phyloP scores from a whole-genome alignment of 2,113 vertebrate genomes.

The Phalacrocorax carbo region DNA sequence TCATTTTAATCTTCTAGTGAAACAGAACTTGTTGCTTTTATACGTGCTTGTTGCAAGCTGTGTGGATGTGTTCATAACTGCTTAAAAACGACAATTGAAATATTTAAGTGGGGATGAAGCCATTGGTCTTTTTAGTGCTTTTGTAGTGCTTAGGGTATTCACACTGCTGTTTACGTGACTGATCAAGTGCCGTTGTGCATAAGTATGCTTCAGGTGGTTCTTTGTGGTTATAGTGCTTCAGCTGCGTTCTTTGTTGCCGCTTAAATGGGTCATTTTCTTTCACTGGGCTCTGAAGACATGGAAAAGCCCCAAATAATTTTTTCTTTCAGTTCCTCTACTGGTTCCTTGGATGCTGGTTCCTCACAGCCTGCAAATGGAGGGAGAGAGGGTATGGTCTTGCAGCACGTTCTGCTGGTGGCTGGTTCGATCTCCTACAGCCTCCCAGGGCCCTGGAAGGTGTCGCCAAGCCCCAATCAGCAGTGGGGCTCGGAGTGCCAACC shows the following conservation, averaged over 20 bases:
- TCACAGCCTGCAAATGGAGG: not conserved
- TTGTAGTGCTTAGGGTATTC: not conserved
- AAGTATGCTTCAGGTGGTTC: not conserved
- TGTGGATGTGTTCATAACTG: not conserved
- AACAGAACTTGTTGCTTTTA: not conserved
- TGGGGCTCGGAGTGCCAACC: rapidly evolving
- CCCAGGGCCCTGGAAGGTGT: not conserved
- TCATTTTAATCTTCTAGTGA: not conserved
- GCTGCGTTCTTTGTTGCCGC: not conserved
- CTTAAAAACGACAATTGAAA: not conserved
- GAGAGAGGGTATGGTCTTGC: not conserved
- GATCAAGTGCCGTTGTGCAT: not conserved
- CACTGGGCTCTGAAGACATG: not conserved
- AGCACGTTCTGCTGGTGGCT: not conserved
- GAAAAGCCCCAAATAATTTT: not conserved
- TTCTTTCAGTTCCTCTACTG: not conserved
- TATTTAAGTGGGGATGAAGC: not conserved
- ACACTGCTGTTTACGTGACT: not conserved
- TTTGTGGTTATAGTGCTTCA: not conserved
- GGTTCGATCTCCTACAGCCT: not conserved
- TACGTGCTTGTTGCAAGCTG: not conserved
- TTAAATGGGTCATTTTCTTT: not conserved
- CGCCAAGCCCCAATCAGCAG: not conserved
- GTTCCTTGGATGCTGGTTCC: not conserved
- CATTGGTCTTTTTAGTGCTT: not conserved